phyloP scores from a whole-genome alignment of 2,113 vertebrate genomes.

The Pygathrix nemaeus region DNA sequence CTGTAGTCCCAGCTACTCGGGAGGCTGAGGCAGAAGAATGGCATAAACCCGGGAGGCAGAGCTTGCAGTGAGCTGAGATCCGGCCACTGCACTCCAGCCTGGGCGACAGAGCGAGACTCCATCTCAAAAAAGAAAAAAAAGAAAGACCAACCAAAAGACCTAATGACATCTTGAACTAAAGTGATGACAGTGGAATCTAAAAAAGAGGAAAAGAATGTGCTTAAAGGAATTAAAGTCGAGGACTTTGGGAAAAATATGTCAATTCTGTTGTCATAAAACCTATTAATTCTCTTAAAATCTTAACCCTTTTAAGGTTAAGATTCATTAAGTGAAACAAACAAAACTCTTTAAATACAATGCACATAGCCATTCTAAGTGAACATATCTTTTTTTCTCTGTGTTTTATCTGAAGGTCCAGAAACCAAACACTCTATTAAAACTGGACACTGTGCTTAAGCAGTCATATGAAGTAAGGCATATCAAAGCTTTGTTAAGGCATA shows the following conservation, averaged over 20 bases:
- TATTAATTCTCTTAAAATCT: constrained; percentile 33
- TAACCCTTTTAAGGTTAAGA: background rate
- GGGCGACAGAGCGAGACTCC: no score
- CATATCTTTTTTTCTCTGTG: background rate
- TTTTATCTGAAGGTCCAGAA: constrained; percentile 12
- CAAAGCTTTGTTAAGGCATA: background rate
- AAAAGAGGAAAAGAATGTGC: constrained; percentile 5
- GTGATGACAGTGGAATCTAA: background rate
- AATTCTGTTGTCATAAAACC: background rate
- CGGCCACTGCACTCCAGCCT: no score
- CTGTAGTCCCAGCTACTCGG: no score
- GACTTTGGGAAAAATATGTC: background rate
- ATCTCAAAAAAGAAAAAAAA: background rate
- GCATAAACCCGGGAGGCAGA: no score
- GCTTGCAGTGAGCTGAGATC: no score
- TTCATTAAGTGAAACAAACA: background rate
- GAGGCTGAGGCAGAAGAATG: no score
- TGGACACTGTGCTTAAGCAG: no score
- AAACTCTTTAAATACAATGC: background rate
- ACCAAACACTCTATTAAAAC: background rate
- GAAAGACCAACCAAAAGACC: background rate
- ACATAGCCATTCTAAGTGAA: background rate
- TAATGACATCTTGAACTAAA: background rate
- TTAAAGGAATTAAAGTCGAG: background rate
- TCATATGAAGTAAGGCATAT: no score